Percentiles rank a stretch among this genome's conserved stretches.
Evolutionary conservation across 1,140 invertebrate species (phyloP).

Genomic region (Lepidurus apus): DNA sequence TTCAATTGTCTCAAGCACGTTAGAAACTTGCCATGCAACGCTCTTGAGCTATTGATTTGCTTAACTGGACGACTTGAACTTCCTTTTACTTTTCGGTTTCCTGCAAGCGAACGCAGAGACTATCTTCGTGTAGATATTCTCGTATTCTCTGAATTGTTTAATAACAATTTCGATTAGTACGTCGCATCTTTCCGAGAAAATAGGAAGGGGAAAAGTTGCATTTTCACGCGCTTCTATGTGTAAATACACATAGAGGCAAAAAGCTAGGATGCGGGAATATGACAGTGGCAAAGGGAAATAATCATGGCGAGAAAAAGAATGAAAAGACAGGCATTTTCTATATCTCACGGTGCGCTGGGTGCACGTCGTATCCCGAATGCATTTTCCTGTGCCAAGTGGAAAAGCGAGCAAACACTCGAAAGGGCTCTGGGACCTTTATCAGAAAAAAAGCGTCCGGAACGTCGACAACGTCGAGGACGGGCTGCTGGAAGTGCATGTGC

Average conservation of each 20-base stretch:
- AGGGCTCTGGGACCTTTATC: conserved; percentile 2
- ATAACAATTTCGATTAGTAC: too few species aligned
- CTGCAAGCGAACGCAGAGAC: not conserved
- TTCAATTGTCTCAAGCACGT: not conserved
- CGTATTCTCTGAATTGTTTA: too few species aligned
- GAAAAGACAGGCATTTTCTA: conserved; percentile 5
- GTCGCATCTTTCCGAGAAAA: too few species aligned
- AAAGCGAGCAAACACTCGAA: conserved; percentile 14
- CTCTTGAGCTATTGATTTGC: conserved; percentile 5
- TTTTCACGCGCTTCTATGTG: too few species aligned
- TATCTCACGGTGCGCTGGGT: not conserved
- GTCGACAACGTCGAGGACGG: conserved; percentile 1
- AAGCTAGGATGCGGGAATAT: too few species aligned
- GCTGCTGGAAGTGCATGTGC: not conserved
- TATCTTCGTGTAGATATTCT: too few species aligned
- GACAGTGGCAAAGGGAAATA: too few species aligned
- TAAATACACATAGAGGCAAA: too few species aligned
- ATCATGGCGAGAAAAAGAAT: too few species aligned
- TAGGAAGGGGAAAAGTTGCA: too few species aligned
- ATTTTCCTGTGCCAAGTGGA: conserved; percentile 7
- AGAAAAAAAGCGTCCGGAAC: not conserved
- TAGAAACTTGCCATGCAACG: not conserved
- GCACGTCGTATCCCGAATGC: not conserved
- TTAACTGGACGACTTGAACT: not conserved
- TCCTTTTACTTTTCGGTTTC: not conserved